Evolutionary conservation across 1,140 invertebrate species (phyloP).

Genomic region (Trachymyrmex cornetzi): DNA sequence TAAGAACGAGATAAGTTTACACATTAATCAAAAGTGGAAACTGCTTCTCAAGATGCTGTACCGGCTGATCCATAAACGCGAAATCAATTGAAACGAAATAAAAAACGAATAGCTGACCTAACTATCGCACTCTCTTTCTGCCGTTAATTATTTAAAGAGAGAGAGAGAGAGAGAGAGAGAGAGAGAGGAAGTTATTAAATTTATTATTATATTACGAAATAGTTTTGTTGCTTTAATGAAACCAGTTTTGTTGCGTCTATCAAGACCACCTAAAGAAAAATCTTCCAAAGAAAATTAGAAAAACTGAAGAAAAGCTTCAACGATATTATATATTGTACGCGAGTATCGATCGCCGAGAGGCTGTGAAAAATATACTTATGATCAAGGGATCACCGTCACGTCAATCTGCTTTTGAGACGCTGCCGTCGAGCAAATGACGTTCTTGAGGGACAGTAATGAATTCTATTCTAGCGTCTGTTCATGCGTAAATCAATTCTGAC

Average conservation of each 20-base stretch:
- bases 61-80: constrained; percentile 24
- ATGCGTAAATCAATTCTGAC: constrained; percentile 72
- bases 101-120: background rate
- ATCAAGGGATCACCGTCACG: constrained; percentile 2
- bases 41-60: constrained; percentile 28
- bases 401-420: constrained; percentile 18
- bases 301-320: background rate
- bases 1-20: constrained; percentile 52
- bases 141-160: background rate
- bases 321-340: background rate
- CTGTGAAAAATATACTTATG: background rate
- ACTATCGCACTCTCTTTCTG: background rate
- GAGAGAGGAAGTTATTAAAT: background rate
- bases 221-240: background rate
- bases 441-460: constrained; percentile 46
- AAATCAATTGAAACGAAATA: constrained; percentile 34
- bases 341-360: background rate
- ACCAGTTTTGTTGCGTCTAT: background rate
- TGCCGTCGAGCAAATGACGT: constrained; percentile 15
- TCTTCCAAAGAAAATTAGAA: background rate
- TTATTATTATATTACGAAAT: background rate
- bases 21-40: constrained; percentile 64
- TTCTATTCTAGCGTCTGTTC: constrained; percentile 42
- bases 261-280: background rate
- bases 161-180: background rate